Conservation (phyloP, 1,140 invertebrate genomes). For the fruit fly (Drosophila melanogaster) region Release_6_plus_ISO1_MT NT_033779.5:8894501-8895000, state of each 20-base stretch:
- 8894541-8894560: slow-evolving; percentile 69
- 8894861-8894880: slow-evolving; percentile 39
- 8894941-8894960: slow-evolving; percentile 22
- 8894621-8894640: slow-evolving; percentile 64
- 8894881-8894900: slow-evolving; percentile 41
- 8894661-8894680: slow-evolving; percentile 77
- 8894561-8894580: slow-evolving; percentile 65
- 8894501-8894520: slow-evolving; percentile 34
- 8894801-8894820: slow-evolving; percentile 30
- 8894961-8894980: neutral
- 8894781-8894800: slow-evolving; percentile 48
- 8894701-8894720: slow-evolving; percentile 60
- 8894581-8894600: slow-evolving; percentile 59
- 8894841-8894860: slow-evolving; percentile 1
- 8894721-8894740: slow-evolving; percentile 58
- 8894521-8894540: slow-evolving; percentile 37
- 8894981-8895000: neutral
- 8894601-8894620: slow-evolving; percentile 20
- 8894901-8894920: slow-evolving; percentile 18
- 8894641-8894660: slow-evolving; percentile 71
- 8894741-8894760: slow-evolving; percentile 80
- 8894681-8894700: slow-evolving; percentile 82
- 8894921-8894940: slow-evolving; percentile 20
- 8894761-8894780: slow-evolving; percentile 74
- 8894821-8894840: slow-evolving; percentile 25